Base-by-base conservation (phyloP, 1,140 invertebrate species). In the Druon quercuslanigerum region DNA sequence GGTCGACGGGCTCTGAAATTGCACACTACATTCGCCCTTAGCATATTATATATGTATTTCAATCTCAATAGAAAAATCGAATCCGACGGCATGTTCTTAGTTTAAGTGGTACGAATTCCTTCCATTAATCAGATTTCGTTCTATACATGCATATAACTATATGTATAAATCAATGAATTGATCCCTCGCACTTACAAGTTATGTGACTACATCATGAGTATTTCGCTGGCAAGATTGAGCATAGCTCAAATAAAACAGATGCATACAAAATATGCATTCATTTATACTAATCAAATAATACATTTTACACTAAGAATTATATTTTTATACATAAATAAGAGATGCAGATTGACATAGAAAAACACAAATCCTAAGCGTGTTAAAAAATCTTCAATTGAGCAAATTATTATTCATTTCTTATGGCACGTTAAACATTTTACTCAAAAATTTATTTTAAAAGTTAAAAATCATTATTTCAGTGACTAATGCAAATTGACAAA, bases 151-250 rank as follows among this genome's bases (percentile, higher is more conserved):
- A 51, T 71, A 50, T 33, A 74, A 50, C 54, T 46, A 25, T 71
- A 16, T 19, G 74, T 46, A 71, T 16, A 17, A 17, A 60, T 19
- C 20, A 50, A 71, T 50, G 33, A 50, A 57, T 20, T 51, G 25
- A 71, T 76, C 50, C 16, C 33, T 46, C 40, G 60, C 60, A 7
- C 12, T 76, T 60, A 20, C 14, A 71, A 50, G 40, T 70, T 76
- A 57, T 16, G 9, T 33, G 33, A 56, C 19, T 46, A 50, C 60
- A 25, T 46, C 40, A 17, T 80, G 79, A 80, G 79, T 80, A 80
- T 80, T 76, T 80, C 73, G 57, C 51, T 71, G 79, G 79, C 75
- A 80, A 80, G 79, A 74, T 66, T 77, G 74, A 76, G 79, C 79
- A 77, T 80, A 77, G 73, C 74, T 72, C 46, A 71, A 73, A 20